phyloP scores from a whole-genome alignment of 2,113 vertebrate genomes.

The Pimephales promelas region DNA sequence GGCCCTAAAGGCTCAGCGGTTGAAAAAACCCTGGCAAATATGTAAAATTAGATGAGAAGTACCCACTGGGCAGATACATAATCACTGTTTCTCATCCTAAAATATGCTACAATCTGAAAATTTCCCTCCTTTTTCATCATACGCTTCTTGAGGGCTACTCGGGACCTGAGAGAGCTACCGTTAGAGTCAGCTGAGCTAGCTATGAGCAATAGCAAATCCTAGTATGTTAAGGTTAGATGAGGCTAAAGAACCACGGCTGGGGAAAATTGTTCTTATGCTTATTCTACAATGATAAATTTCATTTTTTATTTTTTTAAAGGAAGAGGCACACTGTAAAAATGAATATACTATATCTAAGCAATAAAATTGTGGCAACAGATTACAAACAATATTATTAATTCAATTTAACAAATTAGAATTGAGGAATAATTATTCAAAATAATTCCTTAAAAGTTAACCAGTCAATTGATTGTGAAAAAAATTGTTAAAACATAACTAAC shows the following conservation, averaged over 20 bases:
- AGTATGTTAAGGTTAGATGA: constrained; percentile 29
- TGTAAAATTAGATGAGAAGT: constrained; percentile 49
- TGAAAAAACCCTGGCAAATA: constrained; percentile 39
- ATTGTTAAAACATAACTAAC: no score
- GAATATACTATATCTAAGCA: no score
- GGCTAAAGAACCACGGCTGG: constrained; percentile 1
- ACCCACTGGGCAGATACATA: constrained; percentile 46
- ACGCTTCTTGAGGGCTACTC: constrained; percentile 37
- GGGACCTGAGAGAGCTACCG: constrained; percentile 30
- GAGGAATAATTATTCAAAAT: no score
- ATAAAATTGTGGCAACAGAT: no score
- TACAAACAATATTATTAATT: no score
- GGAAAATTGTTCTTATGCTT: neutral
- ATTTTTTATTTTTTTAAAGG: neutral
- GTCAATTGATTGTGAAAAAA: no score
- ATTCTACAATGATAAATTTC: neutral
- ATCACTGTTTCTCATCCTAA: constrained; percentile 40
- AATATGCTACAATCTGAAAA: constrained; percentile 41
- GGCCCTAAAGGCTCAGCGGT: constrained; percentile 27
- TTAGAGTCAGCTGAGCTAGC: constrained; percentile 17
- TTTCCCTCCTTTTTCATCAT: constrained; percentile 53
- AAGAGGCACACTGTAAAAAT: no score
- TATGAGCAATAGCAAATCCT: constrained; percentile 43
- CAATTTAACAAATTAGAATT: no score
- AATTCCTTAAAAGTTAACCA: no score